Conservation (phyloP, 2,797 vertebrate species). For the Eulemur coronatus region DNA sequence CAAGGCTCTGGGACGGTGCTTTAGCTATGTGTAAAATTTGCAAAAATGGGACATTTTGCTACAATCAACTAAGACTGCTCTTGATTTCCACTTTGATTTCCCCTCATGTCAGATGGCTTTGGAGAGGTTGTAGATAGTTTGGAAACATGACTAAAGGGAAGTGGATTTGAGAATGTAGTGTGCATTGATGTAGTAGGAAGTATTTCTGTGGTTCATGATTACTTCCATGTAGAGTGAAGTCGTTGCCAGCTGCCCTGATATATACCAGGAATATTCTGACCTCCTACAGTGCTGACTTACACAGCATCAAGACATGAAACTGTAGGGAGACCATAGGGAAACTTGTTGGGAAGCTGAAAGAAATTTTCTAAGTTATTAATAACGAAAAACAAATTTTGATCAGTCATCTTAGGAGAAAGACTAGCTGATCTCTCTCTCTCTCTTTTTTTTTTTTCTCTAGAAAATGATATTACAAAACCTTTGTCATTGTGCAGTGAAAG, state of each 20-base stretch:
- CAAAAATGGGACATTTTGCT: neutral
- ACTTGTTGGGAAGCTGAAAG: neutral
- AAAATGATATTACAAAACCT: neutral
- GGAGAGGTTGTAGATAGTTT: neutral
- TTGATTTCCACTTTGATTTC: neutral
- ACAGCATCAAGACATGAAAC: neutral
- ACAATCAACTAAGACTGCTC: neutral
- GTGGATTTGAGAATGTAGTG: neutral
- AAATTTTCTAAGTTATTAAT: neutral
- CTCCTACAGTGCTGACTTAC: neutral
- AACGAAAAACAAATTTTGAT: neutral
- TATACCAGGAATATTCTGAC: neutral
- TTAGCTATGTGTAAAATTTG: neutral
- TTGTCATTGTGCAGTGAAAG: neutral
- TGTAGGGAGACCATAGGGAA: neutral
- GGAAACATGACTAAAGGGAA: neutral
- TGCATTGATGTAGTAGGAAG: neutral
- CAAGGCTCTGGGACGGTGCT: neutral
- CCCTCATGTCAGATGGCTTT: neutral
- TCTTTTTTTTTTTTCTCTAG: neutral
- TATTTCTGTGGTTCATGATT: neutral
- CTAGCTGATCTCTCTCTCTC: neutral
- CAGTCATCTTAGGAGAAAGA: constrained; percentile 12
- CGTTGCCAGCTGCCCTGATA: neutral
- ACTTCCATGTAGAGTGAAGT: neutral